Conservation (phyloP, 2,113 vertebrate genomes). For the Pardalotus punctatus region DNA sequence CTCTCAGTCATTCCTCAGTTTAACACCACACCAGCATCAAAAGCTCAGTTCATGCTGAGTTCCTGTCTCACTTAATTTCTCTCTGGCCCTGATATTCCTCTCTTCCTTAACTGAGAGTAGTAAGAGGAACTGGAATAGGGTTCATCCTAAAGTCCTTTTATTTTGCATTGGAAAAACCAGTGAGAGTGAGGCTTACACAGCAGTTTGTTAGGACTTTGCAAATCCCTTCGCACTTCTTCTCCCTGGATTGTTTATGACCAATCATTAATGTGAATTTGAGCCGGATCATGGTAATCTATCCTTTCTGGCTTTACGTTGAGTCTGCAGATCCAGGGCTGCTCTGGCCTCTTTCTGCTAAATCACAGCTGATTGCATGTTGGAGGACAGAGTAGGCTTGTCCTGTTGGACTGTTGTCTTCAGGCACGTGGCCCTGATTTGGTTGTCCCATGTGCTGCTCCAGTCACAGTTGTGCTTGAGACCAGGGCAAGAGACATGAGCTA, state of each 20-base stretch:
- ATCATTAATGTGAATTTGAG: neutral
- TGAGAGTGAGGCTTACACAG: neutral
- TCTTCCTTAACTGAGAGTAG: neutral
- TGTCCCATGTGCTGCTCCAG: neutral
- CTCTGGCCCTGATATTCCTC: neutral
- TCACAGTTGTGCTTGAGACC: neutral
- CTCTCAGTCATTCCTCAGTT: constrained; percentile 4
- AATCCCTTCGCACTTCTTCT: neutral
- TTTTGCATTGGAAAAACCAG: neutral
- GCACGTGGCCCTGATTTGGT: neutral
- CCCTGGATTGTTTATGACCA: neutral
- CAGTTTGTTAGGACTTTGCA: neutral
- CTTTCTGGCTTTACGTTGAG: neutral
- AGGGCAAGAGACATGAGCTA: neutral
- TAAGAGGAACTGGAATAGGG: neutral
- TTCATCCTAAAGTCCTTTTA: neutral
- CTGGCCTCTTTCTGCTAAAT: neutral
- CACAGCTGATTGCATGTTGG: neutral
- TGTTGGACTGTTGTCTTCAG: neutral
- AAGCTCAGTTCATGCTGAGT: neutral
- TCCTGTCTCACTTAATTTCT: neutral
- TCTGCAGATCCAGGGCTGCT: neutral
- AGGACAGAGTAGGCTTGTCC: neutral
- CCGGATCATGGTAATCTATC: neutral
- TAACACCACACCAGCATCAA: neutral